Percentiles rank a stretch among this genome's conserved stretches.
Evolutionary conservation across 2,797 vertebrate genomes (phyloP).

Genomic region (Falco concolor): DNA sequence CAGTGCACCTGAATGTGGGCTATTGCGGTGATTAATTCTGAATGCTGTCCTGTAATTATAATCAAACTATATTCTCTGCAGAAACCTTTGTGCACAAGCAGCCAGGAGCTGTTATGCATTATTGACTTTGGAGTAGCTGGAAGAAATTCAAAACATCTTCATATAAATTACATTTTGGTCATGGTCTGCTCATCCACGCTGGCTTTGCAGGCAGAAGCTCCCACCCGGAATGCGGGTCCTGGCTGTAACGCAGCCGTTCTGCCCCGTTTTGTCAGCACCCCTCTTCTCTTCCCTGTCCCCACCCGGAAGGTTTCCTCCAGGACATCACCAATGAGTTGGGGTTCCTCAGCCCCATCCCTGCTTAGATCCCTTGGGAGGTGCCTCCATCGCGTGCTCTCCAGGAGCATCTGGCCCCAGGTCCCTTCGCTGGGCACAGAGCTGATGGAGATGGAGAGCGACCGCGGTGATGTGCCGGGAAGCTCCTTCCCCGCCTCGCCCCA

Average conservation of each 20-base stretch:
- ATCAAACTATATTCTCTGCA: background rate
- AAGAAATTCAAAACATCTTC: conserved; percentile 34
- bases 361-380: background rate
- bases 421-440: background rate
- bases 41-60: conserved; percentile 42
- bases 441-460: background rate
- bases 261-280: background rate
- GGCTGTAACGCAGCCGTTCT: background rate
- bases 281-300: background rate
- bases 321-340: accelerated
- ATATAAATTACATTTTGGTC: conserved; percentile 47
- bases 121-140: conserved; percentile 13
- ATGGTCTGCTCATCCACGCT: background rate
- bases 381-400: accelerated
- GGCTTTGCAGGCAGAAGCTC: background rate
- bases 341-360: background rate
- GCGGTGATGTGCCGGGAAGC: too few relatives aligned
- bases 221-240: background rate
- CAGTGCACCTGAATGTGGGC: background rate
- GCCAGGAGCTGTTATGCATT: conserved; percentile 13
- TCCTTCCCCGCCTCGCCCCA: background rate
- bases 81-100: background rate
- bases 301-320: background rate
- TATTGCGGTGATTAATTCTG: conserved; percentile 32
- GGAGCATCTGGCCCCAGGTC: background rate